Evolutionary conservation across 1,140 invertebrate genomes (phyloP), one percentile per base, ranked within the genome.

Genomic region (Caenorhabditis latens): DNA sequence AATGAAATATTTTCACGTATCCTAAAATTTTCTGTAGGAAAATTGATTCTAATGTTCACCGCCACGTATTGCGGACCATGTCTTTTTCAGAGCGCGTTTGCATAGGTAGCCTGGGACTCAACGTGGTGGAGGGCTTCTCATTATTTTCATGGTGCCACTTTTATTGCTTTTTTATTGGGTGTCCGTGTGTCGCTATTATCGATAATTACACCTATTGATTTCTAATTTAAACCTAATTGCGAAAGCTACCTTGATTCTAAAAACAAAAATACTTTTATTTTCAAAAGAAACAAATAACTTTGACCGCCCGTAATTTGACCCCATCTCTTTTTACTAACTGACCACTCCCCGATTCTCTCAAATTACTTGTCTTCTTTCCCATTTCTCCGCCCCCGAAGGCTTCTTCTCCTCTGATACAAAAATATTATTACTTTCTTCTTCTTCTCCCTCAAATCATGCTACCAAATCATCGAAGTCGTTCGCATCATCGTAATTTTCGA

Each of bases 141-240:
- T 79, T 79, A 79, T 79, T 79, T 79, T 53, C 71, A 79, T 71
- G 65, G 65, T 46, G 65, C 65, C 65, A 79, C 53, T 79, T 79
- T 79, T 24, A 24, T 79, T 2, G 71, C 0, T 50, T 79, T 79
- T 50, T 46, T 53, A 53, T 53, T 19, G 24, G 63, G 16, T 65
- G 16, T 71, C 24, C 46, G 11, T 71, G 21, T 11, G 65, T 21
- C 46, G 65, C 24, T 13, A 71, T 71, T 71, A 71, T 46, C 65
- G 42, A 46, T 71, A 71, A 71, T 71, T 71, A 71, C 65, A 71
- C 65, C 19, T 63, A 32, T 63, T 21, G 21, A 71, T 71, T 71
- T 53, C 50, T 53, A 32, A 67, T 67, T 67, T 67, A 32, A 8
- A 40, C 57, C 50, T 50, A 16, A 11, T 50, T 50, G 50, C 50